Evolutionary conservation across 2,797 vertebrate genomes (phyloP), one percentile per base, ranked within the genome.

Genomic region (Agapornis canus): DNA sequence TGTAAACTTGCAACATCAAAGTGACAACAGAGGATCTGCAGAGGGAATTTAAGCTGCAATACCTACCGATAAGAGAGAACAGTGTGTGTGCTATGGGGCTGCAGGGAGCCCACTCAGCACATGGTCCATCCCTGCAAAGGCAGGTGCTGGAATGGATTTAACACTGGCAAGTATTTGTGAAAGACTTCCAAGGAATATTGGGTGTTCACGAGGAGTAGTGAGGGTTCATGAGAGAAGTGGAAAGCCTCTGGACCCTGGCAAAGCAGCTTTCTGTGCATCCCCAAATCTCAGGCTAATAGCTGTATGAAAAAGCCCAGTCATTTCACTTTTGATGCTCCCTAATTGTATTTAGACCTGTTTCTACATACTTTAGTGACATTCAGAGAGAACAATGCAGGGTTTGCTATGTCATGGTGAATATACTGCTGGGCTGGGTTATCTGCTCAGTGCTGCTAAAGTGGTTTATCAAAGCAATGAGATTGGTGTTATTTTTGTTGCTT

Each of bases 1-100:
- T 35, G 84, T 32, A 32, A 92, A 84, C 48, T 8, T 23, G 72
- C 75, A 56, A 37, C 81, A 83, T 89, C 92, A 73, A 45, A 87
- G 86, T 2, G 35, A 76, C 86, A 81, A 35, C 60, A 23, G 75
- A 59, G 66, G 86, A 76, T 73, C 47, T 0, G 3, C 45, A 31
- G 48, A 61, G 75, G 56, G 54, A 51, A 27, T 14, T 60, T 15
- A 7, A 89, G 87, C 61, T 45, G 68, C 63, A 8, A 3, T 27
- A 57, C 70, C 66, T 56, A 52, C 81, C 57, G 92, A 76, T 81
- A 63, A 71, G 42, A 39, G 76, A 31, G 56, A 56, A 27, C 18
- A 39, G 29, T 1, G 4, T 1, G 2, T 22, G 31, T 6, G 47
- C 16, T 11, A 2, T 3, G 60, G 85, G 88, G 57, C 49, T n/a